These are phyloP conservation scores for Panulirus ornatus DNA, from an alignment of 1,140 invertebrate species.

Conservation along the genomic window DNA sequence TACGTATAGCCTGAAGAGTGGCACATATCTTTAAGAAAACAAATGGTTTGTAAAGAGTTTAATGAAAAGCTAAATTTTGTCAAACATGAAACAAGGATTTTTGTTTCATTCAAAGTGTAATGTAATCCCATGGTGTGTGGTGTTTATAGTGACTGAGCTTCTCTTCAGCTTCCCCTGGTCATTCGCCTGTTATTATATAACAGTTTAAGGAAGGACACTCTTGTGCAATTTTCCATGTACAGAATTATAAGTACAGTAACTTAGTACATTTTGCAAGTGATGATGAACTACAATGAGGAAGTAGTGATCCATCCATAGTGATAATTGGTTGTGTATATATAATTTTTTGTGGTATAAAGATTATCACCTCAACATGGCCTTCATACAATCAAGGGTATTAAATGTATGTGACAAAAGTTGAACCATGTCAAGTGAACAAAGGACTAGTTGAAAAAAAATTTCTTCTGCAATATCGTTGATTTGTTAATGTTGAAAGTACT, in stretches of 20 bases:
- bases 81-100: too few relatives aligned
- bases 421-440: conserved; percentile 15
- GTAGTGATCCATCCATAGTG: conserved; percentile 70
- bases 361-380: conserved; percentile 35
- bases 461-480: not conserved
- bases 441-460: not conserved
- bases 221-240: conserved; percentile 48
- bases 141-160: not conserved
- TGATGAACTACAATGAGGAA: conserved; percentile 37
- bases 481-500: not conserved
- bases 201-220: conserved; percentile 47
- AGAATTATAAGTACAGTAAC: conserved; percentile 34
- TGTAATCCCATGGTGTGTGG: not conserved
- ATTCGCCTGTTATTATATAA: conserved; percentile 50
- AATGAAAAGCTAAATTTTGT: too few relatives aligned
- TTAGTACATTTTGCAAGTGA: conserved; percentile 57
- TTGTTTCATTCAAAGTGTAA: too few relatives aligned
- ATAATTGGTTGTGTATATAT: conserved; percentile 67
- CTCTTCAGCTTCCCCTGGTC: conserved; percentile 1
- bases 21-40: too few relatives aligned
- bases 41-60: too few relatives aligned
- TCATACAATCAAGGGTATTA: conserved; percentile 11
- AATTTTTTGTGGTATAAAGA: conserved; percentile 17
- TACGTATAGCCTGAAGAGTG: too few relatives aligned
- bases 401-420: conserved; percentile 16